These are phyloP conservation scores for Alviniconcha strummeri DNA, from an alignment of 2,888 invertebrate species.

Conservation along the genomic window DNA sequence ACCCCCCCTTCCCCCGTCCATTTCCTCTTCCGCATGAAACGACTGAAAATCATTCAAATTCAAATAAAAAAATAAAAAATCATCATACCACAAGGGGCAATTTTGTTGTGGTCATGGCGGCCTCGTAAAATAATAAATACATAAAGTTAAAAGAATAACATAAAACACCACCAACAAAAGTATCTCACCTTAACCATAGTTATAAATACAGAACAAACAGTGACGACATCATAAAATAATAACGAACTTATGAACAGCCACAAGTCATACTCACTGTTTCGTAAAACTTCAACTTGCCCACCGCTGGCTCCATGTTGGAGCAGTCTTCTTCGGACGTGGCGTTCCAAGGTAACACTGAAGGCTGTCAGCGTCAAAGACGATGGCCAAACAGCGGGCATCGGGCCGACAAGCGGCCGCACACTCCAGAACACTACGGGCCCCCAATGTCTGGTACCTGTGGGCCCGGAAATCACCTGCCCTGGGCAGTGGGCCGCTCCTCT, in stretches of 20 bases:
- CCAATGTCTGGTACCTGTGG: not conserved
- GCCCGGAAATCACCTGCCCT: not conserved
- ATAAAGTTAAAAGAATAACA: not conserved
- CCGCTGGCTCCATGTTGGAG: slow-evolving; percentile 14
- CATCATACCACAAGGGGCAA: too few species aligned
- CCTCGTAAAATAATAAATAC: too few species aligned
- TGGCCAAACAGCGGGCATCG: not conserved
- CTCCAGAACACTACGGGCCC: not conserved
- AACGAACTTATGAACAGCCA: not conserved
- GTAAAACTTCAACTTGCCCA: not conserved
- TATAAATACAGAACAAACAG: too few species aligned
- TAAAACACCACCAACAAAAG: not conserved
- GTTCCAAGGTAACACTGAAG: not conserved
- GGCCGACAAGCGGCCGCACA: not conserved
- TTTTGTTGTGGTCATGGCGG: too few species aligned
- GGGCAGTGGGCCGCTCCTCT: not conserved
- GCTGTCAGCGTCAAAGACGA: not conserved
- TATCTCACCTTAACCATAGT: not conserved
- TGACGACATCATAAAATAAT: too few species aligned
- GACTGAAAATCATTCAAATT: too few species aligned
- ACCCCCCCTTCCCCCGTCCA: too few species aligned
- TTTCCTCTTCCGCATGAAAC: too few species aligned
- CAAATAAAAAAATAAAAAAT: too few species aligned
- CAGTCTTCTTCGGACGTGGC: not conserved
- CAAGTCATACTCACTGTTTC: not conserved